Percentiles rank a stretch among this genome's conserved stretches.
Conservation (phyloP, 1,140 invertebrate genomes). For the Bombus confusus region DNA sequence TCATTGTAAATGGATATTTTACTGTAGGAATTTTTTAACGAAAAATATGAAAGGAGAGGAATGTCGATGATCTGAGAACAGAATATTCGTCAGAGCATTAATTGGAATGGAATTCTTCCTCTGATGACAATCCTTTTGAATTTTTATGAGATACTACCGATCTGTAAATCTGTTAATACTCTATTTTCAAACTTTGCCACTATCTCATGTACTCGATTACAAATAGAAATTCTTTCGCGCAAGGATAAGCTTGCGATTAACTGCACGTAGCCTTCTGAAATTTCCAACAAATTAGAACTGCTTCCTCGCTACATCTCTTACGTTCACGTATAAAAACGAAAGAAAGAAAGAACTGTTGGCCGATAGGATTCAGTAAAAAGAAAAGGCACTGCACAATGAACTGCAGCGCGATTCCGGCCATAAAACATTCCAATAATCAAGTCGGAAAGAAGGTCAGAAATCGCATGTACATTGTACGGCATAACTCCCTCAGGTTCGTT, state of each 20-base stretch:
- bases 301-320: not conserved
- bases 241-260: not conserved
- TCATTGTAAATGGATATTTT: too few relatives aligned
- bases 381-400: not conserved
- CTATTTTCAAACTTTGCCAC: not conserved
- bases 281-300: not conserved
- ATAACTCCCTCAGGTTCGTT: not conserved
- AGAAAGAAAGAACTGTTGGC: not conserved
- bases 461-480: not conserved
- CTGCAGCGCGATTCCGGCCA: not conserved
- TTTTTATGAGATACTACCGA: not conserved
- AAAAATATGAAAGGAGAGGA: accelerated
- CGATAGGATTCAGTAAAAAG: not conserved
- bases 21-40: too few relatives aligned
- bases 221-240: not conserved
- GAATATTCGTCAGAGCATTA: too few relatives aligned
- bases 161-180: not conserved
- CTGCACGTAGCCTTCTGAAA: not conserved
- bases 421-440: not conserved
- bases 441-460: not conserved
- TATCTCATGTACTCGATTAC: not conserved
- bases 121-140: not conserved
- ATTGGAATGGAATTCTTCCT: too few relatives aligned
- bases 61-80: too few relatives aligned
- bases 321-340: not conserved